A percentile compares a stretch with the other conserved stretches of the same genome.
Evolutionary conservation across 2,888 invertebrate species (phyloP).

Genomic region (Agonopterix heracliana): DNA sequence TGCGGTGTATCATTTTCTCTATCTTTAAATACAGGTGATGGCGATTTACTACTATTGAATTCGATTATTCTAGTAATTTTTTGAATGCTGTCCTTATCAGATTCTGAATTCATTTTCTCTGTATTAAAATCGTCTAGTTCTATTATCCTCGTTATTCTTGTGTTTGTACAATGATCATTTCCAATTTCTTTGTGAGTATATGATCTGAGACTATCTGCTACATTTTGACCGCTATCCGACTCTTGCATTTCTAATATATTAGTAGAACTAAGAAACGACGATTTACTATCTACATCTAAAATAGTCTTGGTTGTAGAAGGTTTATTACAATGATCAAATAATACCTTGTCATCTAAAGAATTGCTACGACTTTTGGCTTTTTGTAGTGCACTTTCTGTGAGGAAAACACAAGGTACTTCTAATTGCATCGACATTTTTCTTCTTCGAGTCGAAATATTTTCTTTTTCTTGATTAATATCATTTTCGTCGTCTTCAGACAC

Average conservation of each 20-base stretch:
- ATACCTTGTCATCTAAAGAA: constrained; percentile 64
- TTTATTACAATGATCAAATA: constrained; percentile 50
- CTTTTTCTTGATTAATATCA: constrained; percentile 63
- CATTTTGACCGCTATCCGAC: constrained; percentile 29
- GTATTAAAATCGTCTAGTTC: constrained; percentile 58
- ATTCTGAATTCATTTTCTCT: constrained; percentile 36
- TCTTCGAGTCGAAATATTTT: constrained; percentile 51
- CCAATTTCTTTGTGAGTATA: constrained; percentile 19
- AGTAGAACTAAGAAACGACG: constrained; percentile 42
- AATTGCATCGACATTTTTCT: constrained; percentile 74
- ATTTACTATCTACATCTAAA: constrained; percentile 50
- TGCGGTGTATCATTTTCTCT: constrained; percentile 49
- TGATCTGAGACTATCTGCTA: constrained; percentile 38
- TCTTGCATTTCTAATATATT: constrained; percentile 48
- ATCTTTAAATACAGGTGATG: constrained; percentile 40
- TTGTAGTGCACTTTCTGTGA: constrained; percentile 66
- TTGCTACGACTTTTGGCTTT: constrained; percentile 65
- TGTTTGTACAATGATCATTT: constrained; percentile 46
- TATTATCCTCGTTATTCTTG: constrained; percentile 65
- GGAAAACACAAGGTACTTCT: constrained; percentile 72
- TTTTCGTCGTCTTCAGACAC: constrained; percentile 60
- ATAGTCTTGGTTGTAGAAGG: constrained; percentile 44
- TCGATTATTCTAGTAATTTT: constrained; percentile 67
- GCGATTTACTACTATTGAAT: constrained; percentile 50
- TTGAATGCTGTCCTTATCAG: constrained; percentile 55